These are phyloP conservation scores for Scaeva pyrastri DNA, from an alignment of 2,888 invertebrate species.

Conservation along the genomic window DNA sequence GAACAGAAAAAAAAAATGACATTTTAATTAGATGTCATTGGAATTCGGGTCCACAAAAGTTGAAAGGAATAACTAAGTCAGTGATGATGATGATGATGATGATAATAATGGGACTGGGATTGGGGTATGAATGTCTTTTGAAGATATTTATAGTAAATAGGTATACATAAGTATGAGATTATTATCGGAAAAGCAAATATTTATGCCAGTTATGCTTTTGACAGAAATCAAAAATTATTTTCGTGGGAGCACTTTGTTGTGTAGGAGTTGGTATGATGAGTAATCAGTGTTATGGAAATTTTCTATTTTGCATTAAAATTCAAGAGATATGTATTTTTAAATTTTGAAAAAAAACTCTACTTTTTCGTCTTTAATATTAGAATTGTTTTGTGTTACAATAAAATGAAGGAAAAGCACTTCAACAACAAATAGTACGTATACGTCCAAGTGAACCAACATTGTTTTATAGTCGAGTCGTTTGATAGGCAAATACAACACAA, in stretches of 20 bases:
- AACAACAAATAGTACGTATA: too few species aligned
- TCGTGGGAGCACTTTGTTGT: not conserved
- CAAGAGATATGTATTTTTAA: not conserved
- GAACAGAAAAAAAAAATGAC: conserved; percentile 33
- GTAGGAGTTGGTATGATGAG: too few species aligned
- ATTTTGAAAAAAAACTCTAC: too few species aligned
- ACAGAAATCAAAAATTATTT: not conserved
- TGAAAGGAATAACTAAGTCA: not conserved
- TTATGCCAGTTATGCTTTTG: not conserved
- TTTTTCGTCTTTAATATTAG: too few species aligned
- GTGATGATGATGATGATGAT: not conserved
- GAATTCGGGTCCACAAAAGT: conserved; percentile 11
- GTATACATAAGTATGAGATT: not conserved
- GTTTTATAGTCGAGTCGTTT: too few species aligned
- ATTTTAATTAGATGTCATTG: conserved; percentile 63
- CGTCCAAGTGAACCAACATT: too few species aligned
- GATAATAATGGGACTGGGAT: too few species aligned
- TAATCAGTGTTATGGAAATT: not conserved
- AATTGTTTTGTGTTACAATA: too few species aligned
- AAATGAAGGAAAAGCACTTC: too few species aligned
- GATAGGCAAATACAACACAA: too few species aligned
- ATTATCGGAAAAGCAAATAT: not conserved
- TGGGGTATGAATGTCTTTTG: conserved; percentile 31
- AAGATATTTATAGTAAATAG: too few species aligned
- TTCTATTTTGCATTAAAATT: not conserved